A percentile compares a stretch with the other conserved stretches of the same genome.
These are phyloP conservation scores for Umimayanthus chanpuru DNA, from an alignment of 92 coral and sea anemone species.

Conservation along the genomic window DNA sequence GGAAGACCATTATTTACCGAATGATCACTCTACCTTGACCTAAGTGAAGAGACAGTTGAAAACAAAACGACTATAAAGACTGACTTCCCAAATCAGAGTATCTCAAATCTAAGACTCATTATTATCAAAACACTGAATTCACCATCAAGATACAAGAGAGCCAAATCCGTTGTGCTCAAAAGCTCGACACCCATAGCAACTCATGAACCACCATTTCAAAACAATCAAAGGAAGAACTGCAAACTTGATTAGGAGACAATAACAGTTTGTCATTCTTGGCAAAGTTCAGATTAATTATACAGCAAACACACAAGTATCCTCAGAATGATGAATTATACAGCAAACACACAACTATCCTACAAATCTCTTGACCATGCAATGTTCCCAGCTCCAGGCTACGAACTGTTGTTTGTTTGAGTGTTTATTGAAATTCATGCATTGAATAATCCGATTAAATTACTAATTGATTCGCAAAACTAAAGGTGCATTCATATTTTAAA, in stretches of 20 bases:
- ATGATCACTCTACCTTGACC: too few species aligned
- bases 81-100: too few species aligned
- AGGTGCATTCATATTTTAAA: background rate
- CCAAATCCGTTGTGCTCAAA: too few species aligned
- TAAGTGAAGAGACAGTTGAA: too few species aligned
- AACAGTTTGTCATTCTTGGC: background rate
- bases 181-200: too few species aligned
- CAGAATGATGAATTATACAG: background rate
- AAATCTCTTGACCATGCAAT: conserved; percentile 36
- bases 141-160: too few species aligned
- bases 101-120: too few species aligned
- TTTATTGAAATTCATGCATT: background rate
- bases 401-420: background rate
- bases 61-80: too few species aligned
- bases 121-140: too few species aligned
- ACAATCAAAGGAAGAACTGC: too few species aligned
- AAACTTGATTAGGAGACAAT: background rate
- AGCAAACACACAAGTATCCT: background rate
- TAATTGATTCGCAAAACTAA: background rate
- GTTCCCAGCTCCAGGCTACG: conserved; percentile 31
- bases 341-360: background rate
- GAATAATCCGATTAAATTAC: background rate
- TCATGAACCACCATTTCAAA: background rate
- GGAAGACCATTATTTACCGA: too few species aligned
- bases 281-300: background rate